Evolutionary conservation across 2,113 vertebrate genomes (phyloP).

Genomic region (Chaetura pelagica): DNA sequence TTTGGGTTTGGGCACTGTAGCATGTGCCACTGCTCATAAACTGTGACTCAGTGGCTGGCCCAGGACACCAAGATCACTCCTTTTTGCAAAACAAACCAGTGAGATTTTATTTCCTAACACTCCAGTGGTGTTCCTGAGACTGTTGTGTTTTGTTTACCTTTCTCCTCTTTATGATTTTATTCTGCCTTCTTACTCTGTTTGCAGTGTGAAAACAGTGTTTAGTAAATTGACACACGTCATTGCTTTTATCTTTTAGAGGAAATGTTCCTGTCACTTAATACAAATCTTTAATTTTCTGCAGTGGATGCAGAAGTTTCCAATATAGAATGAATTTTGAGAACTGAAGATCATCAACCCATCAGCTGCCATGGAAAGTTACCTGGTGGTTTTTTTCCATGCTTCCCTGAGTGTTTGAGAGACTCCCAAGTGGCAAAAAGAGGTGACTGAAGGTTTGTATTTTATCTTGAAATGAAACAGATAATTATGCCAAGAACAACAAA

Average conservation of each 20-base stretch:
- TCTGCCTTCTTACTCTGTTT: background rate
- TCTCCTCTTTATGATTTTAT: background rate
- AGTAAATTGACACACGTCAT: background rate
- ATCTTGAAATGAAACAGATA: background rate
- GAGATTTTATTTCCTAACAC: background rate
- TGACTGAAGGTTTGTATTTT: background rate
- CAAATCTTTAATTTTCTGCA: background rate
- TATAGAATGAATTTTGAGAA: background rate
- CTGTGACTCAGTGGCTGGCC: background rate
- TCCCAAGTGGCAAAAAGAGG: background rate
- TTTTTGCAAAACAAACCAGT: background rate
- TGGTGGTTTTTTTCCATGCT: fast-evolving
- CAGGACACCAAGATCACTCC: background rate
- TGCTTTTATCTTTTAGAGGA: background rate
- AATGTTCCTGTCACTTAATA: background rate
- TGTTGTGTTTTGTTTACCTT: background rate
- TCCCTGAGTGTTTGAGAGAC: background rate
- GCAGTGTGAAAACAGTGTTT: background rate
- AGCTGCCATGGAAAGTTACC: background rate
- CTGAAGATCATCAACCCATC: background rate
- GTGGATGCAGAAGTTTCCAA: background rate
- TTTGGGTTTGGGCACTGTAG: background rate
- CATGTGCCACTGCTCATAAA: background rate
- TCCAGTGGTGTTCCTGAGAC: background rate
- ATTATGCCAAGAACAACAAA: constrained; percentile 12